Evolutionary conservation across 2,797 vertebrate genomes (phyloP).

Genomic region (Coendou prehensilis): DNA sequence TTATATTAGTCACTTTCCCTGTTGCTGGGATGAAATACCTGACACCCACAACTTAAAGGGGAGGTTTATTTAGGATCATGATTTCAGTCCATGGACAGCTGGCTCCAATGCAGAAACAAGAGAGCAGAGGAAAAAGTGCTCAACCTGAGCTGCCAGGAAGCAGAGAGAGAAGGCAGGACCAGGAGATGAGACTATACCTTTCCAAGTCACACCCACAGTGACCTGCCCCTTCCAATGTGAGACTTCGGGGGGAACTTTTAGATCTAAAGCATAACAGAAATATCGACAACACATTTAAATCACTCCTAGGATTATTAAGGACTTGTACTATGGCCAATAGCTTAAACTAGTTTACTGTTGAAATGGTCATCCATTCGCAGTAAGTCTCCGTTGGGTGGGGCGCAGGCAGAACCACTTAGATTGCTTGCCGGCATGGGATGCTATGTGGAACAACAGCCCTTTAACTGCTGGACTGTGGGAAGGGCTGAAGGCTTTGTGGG

Average conservation of each 20-base stretch:
- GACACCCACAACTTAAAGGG: background rate
- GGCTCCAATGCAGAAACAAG: background rate
- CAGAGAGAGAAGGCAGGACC: background rate
- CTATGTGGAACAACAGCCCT: background rate
- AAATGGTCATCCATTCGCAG: background rate
- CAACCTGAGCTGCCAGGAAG: background rate
- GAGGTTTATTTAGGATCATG: background rate
- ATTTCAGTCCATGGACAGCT: background rate
- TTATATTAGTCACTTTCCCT: background rate
- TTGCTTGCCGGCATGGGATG: background rate
- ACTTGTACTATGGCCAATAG: background rate
- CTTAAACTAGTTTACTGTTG: slow-evolving; percentile 26
- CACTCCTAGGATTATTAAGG: slow-evolving; percentile 41
- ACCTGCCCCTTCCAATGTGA: background rate
- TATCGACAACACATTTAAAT: slow-evolving; percentile 29
- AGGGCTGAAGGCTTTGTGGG: background rate
- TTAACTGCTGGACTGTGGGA: background rate
- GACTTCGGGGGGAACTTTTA: background rate
- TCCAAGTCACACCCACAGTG: background rate
- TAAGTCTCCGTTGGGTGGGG: background rate
- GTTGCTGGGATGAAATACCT: background rate
- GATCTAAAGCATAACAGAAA: background rate
- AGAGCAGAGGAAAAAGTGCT: background rate
- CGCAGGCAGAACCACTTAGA: background rate
- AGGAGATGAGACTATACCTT: background rate